A percentile compares a stretch with the other conserved stretches of the same genome.
phyloP scores from a whole-genome alignment of 2,888 invertebrate genomes.

The Drosophila infuscata region DNA sequence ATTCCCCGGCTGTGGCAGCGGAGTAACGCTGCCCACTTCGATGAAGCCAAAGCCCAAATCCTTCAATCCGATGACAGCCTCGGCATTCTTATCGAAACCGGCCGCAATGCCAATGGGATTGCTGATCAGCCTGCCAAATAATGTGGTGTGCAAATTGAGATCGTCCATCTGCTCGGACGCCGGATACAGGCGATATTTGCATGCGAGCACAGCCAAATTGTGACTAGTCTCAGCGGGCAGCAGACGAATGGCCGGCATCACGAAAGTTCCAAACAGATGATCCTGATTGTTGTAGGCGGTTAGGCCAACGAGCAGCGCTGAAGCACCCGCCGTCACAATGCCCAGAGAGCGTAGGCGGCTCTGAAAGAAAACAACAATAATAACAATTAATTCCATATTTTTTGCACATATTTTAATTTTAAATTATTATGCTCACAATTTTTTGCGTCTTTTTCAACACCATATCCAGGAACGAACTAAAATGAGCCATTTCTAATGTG shows the following conservation, averaged over 20 bases:
- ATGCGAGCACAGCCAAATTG: constrained; percentile 90
- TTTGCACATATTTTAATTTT: neutral
- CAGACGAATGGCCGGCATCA: constrained; percentile 79
- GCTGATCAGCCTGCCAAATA: constrained; percentile 90
- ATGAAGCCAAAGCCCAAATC: constrained; percentile 97
- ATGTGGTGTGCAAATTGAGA: constrained; percentile 86
- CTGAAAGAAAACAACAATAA: constrained; percentile 21
- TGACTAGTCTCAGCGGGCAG: constrained; percentile 94
- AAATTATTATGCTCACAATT: constrained; percentile 32
- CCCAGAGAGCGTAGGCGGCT: constrained; percentile 59
- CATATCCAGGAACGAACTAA: constrained; percentile 24
- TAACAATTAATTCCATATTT: neutral
- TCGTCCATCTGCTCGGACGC: constrained; percentile 58
- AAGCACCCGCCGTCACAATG: constrained; percentile 62
- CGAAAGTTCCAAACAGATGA: constrained; percentile 34
- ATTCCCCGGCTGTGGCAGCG: constrained; percentile 96
- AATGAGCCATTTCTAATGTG: constrained; percentile 3
- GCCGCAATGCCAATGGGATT: constrained; percentile 99
- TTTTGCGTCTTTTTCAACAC: constrained; percentile 40
- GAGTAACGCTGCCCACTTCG: constrained; percentile 98
- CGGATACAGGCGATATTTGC: constrained; percentile 87
- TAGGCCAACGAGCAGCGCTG: constrained; percentile 50
- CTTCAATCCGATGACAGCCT: constrained; percentile 92
- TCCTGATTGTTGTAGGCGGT: constrained; percentile 50
- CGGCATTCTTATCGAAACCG: constrained; percentile 99